phyloP scores from a whole-genome alignment of 2,113 vertebrate species.

The Notechis scutatus region DNA sequence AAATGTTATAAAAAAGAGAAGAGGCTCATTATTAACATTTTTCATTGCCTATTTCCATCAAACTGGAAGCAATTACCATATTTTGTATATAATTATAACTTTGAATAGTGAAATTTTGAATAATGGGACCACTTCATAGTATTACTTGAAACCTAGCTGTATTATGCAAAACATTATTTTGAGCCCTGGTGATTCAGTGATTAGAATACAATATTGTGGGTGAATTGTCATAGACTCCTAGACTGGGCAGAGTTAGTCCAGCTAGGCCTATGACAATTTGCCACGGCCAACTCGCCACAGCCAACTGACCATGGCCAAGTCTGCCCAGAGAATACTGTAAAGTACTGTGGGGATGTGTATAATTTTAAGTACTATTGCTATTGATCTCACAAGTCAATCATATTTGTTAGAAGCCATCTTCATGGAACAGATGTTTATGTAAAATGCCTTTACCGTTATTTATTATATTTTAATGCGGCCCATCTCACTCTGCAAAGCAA shows the following conservation, averaged over 20 bases:
- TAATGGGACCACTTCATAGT: background rate
- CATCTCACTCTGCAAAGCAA: background rate
- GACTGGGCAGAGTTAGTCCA: background rate
- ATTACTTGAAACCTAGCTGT: background rate
- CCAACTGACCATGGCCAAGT: too few relatives aligned
- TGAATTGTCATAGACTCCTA: too few relatives aligned
- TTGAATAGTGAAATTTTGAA: background rate
- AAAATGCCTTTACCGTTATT: background rate
- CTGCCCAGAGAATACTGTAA: background rate
- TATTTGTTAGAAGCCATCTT: background rate
- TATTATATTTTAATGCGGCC: background rate
- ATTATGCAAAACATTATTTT: background rate
- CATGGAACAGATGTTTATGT: background rate
- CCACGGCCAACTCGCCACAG: background rate
- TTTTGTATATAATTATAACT: background rate
- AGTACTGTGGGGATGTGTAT: background rate
- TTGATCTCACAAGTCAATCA: background rate
- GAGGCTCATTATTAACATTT: background rate
- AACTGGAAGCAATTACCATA: background rate
- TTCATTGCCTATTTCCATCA: background rate
- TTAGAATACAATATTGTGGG: background rate
- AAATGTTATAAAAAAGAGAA: background rate
- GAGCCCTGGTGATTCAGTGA: background rate
- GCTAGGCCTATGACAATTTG: background rate
- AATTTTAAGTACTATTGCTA: background rate